A percentile compares a stretch with the other conserved stretches of the same genome.
phyloP scores from a whole-genome alignment of 2,113 vertebrate genomes.

The Podarcis cretensis region DNA sequence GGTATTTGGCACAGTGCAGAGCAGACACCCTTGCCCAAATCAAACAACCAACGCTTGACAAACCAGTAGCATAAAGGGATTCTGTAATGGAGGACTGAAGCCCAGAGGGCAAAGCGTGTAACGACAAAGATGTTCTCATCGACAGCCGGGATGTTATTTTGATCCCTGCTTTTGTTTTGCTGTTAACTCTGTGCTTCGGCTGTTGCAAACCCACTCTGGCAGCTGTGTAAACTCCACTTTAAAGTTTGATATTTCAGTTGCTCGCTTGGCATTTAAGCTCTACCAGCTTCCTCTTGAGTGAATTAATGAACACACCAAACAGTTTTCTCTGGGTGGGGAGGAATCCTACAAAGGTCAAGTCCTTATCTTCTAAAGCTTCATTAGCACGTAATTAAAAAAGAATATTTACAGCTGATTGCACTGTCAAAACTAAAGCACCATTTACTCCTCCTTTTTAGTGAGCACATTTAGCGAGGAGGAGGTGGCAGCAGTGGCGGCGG shows the following conservation, averaged over 20 bases:
- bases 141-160: conserved; percentile 30
- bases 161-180: conserved; percentile 30
- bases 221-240: conserved; percentile 57
- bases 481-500: neutral
- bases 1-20: neutral
- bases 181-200: conserved; percentile 8
- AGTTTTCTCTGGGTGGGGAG: conserved; percentile 39
- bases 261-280: conserved; percentile 58
- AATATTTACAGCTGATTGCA: conserved; percentile 23
- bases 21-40: neutral
- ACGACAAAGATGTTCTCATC: conserved; percentile 1
- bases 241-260: conserved; percentile 51
- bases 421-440: conserved; percentile 35
- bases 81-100: neutral
- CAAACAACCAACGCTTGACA: no score
- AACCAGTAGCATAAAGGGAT: neutral
- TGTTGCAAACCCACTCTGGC: conserved; percentile 19
- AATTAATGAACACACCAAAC: conserved; percentile 38
- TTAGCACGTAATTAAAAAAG: conserved; percentile 46
- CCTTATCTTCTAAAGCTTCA: conserved; percentile 24
- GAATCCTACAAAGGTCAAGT: conserved; percentile 49
- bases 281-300: conserved; percentile 38
- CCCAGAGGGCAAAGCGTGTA: neutral
- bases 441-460: conserved; percentile 11
- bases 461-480: neutral